Conservation (phyloP, 1,140 invertebrate species). For the Cecropterus lyciades region DNA sequence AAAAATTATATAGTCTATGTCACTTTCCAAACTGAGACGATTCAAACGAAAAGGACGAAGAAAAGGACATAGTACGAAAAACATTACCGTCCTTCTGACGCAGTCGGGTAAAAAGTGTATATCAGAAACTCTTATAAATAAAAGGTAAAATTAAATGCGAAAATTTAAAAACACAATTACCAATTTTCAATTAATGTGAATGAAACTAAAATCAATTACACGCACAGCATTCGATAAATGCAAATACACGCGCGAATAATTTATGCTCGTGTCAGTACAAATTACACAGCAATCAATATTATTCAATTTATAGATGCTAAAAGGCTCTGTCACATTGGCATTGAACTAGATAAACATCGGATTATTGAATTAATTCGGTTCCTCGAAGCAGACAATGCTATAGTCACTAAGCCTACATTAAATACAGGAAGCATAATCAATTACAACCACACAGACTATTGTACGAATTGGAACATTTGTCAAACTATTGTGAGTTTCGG, state of each 20-base stretch:
- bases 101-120: no score
- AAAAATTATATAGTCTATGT: no score
- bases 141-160: no score
- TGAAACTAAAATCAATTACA: no score
- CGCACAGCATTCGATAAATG: background rate
- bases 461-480: constrained; percentile 24
- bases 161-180: no score
- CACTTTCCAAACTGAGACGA: no score
- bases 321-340: constrained; percentile 24
- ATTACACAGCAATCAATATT: constrained; percentile 15
- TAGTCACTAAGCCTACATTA: constrained; percentile 15
- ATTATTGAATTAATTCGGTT: constrained; percentile 32
- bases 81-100: no score
- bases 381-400: constrained; percentile 17
- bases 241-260: background rate
- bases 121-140: no score
- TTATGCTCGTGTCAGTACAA: background rate
- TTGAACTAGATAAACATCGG: constrained; percentile 28
- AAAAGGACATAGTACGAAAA: no score
- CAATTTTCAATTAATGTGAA: no score
- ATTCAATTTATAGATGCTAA: constrained; percentile 22
- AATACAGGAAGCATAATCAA: constrained; percentile 25
- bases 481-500: constrained; percentile 19
- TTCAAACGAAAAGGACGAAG: no score
- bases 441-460: constrained; percentile 26